Conservation (phyloP, 2,888 invertebrate genomes). For the Drosophila nr. fundita region DNA sequence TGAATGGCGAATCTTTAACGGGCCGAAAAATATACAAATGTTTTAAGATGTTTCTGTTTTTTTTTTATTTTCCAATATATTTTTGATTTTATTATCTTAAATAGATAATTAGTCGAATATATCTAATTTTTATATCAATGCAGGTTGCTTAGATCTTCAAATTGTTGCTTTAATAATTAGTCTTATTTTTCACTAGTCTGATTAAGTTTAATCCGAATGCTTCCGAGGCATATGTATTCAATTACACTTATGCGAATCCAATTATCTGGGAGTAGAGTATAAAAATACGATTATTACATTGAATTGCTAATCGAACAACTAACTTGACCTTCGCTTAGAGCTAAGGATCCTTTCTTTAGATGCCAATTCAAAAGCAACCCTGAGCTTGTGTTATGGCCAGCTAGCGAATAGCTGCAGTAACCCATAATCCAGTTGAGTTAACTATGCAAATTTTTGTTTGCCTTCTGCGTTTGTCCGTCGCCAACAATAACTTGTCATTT, state of each 20-base stretch:
- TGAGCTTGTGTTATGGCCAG: constrained; percentile 9
- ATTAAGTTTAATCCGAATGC: background rate
- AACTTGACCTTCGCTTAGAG: background rate
- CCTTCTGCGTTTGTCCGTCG: constrained; percentile 3
- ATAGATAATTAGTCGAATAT: background rate
- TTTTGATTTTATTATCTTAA: background rate
- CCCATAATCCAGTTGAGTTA: constrained; percentile 31
- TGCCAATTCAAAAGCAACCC: background rate
- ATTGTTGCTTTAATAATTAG: background rate
- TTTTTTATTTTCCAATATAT: background rate
- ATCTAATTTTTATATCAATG: background rate
- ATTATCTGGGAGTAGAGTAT: background rate
- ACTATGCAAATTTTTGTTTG: constrained; percentile 46
- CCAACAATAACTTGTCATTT: constrained; percentile 67
- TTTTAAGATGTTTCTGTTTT: background rate
- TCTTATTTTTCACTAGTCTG: background rate
- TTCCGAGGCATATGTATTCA: background rate
- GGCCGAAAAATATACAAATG: background rate
- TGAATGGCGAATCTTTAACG: background rate
- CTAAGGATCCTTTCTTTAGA: background rate
- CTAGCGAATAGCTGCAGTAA: constrained; percentile 35
- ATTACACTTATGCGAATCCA: background rate
- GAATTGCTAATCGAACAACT: background rate
- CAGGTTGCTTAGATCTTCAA: background rate
- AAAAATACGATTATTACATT: background rate